Percentiles rank a stretch among this genome's conserved stretches.
phyloP scores from a whole-genome alignment of 2,113 vertebrate species.

The Saccopteryx bilineata region DNA sequence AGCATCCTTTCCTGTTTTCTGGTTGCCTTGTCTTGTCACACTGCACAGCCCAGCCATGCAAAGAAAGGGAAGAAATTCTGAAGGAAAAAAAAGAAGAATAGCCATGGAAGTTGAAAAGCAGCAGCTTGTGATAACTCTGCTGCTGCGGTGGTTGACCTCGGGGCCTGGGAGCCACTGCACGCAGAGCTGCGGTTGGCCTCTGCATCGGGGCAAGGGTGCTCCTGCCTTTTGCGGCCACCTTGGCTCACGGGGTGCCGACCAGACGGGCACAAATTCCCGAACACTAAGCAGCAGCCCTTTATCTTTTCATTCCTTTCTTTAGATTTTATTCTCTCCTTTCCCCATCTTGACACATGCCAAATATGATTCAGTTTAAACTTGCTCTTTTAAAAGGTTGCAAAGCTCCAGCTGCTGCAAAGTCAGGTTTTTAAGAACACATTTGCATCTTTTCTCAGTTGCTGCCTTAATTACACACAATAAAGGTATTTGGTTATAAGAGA shows the following conservation, averaged over 20 bases:
- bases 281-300: not conserved
- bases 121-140: not conserved
- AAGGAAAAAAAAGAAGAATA: not conserved
- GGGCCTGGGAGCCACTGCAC: not conserved
- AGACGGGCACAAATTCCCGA: not conserved
- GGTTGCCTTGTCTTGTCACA: not conserved
- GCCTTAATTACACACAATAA: constrained; percentile 82
- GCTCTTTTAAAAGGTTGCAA: constrained; percentile 66
- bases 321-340: not conserved
- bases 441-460: constrained; percentile 77
- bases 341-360: not conserved
- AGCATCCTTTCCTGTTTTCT: not conserved
- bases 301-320: not conserved
- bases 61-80: not conserved
- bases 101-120: accelerated
- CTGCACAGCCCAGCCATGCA: not conserved
- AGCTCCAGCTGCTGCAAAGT: constrained; percentile 66
- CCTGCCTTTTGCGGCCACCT: not conserved
- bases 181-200: accelerated
- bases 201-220: accelerated
- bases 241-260: accelerated
- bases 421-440: constrained; percentile 75
- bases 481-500: constrained; percentile 75
- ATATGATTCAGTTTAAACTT: constrained; percentile 45
- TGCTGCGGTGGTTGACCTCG: accelerated